Evolutionary conservation across 2,797 vertebrate species (phyloP).

Genomic region (Cirrhinus molitorella): DNA sequence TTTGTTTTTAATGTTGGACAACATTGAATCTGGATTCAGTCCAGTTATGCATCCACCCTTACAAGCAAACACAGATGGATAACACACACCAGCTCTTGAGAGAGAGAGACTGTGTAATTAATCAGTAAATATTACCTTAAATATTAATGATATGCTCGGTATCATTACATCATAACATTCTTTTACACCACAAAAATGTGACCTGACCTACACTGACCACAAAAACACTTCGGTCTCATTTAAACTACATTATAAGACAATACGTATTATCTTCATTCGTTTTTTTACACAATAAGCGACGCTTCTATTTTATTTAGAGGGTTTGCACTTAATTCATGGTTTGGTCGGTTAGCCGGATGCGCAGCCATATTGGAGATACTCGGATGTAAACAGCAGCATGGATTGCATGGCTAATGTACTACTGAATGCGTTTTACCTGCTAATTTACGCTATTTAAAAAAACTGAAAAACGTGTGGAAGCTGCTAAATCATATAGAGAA

Average conservation of each 20-base stretch:
- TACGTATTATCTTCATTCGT: not conserved
- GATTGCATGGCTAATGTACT: no score
- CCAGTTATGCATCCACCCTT: slow-evolving; percentile 40
- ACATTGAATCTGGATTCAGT: slow-evolving; percentile 10
- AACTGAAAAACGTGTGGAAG: no score
- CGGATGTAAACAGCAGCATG: no score
- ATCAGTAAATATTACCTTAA: slow-evolving; percentile 25
- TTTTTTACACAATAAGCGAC: not conserved
- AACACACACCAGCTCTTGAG: not conserved
- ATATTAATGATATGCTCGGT: not conserved
- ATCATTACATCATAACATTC: not conserved
- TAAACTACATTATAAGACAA: not conserved
- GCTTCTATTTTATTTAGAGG: not conserved
- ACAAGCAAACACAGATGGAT: slow-evolving; percentile 43
- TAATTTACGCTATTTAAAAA: no score
- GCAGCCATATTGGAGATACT: no score
- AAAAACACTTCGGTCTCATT: not conserved
- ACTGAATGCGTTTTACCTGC: no score
- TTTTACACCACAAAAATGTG: not conserved
- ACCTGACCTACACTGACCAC: not conserved
- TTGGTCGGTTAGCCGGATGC: no score
- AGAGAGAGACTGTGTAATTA: no score
- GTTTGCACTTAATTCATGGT: no score
- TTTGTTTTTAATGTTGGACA: slow-evolving; percentile 7
- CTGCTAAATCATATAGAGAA: no score